These are phyloP conservation scores for Allygus modestus DNA, from an alignment of 2,888 invertebrate species.

Conservation along the genomic window DNA sequence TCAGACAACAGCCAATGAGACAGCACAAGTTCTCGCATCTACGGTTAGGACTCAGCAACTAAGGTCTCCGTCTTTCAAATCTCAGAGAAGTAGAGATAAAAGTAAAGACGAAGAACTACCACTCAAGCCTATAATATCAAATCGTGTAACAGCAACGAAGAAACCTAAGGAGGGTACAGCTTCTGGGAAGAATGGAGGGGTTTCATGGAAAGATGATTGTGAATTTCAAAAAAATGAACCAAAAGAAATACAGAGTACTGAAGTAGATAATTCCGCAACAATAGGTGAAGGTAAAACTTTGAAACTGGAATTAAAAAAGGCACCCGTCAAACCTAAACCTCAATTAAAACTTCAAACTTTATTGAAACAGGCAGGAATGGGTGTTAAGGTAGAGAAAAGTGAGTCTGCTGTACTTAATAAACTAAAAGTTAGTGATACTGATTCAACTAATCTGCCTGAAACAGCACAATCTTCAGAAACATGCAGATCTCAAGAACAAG, in stretches of 20 bases:
- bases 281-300: background rate
- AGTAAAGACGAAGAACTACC: slow-evolving; percentile 53
- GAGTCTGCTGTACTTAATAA: background rate
- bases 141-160: slow-evolving; percentile 26
- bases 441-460: background rate
- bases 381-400: slow-evolving; percentile 9
- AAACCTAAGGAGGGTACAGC: slow-evolving; percentile 51
- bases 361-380: slow-evolving; percentile 38
- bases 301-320: background rate
- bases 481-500: background rate
- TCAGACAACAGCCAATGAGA: slow-evolving; percentile 66
- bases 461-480: slow-evolving; percentile 10
- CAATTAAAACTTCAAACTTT: slow-evolving; percentile 41
- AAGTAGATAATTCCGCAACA: background rate
- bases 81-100: slow-evolving; percentile 59
- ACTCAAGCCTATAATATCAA: slow-evolving; percentile 35
- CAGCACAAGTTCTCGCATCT: slow-evolving; percentile 70
- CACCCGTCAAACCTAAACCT: slow-evolving; percentile 18
- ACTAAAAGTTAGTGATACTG: background rate
- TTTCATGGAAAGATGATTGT: slow-evolving; percentile 54
- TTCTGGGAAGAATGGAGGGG: slow-evolving; percentile 73
- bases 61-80: slow-evolving; percentile 64
- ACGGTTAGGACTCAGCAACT: slow-evolving; percentile 70
- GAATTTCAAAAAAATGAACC: background rate
- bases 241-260: background rate